Conservation (phyloP, 2,797 vertebrate species). For the Danio kyathit region DNA sequence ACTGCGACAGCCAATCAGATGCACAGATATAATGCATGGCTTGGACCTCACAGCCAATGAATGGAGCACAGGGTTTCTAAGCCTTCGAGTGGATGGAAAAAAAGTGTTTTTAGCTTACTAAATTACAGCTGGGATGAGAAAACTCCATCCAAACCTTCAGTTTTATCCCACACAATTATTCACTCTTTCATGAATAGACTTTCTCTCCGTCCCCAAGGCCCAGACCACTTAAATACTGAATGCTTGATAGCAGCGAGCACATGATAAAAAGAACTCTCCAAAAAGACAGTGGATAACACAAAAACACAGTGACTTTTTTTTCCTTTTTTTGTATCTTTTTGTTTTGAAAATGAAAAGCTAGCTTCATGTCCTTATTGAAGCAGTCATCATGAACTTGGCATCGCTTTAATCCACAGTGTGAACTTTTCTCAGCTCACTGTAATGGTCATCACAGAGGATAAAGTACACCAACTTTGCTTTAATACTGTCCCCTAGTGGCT, state of each 20-base stretch:
- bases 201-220: constrained; percentile 55
- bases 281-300: constrained; percentile 58
- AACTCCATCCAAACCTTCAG: constrained; percentile 46
- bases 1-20: constrained; percentile 52
- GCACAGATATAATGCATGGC: constrained; percentile 32
- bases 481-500: constrained; percentile 57
- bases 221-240: constrained; percentile 71
- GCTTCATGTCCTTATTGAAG: constrained; percentile 44
- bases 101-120: constrained; percentile 32
- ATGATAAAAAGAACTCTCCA: constrained; percentile 63
- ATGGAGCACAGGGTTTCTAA: constrained; percentile 18
- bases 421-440: constrained; percentile 21
- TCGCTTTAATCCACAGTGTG: constrained; percentile 21
- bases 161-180: constrained; percentile 38
- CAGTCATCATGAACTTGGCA: constrained; percentile 12
- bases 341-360: constrained; percentile 51
- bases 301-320: constrained; percentile 41
- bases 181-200: constrained; percentile 41
- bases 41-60: constrained; percentile 32
- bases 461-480: constrained; percentile 51
- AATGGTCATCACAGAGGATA: constrained; percentile 32
- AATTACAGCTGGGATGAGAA: constrained; percentile 44
- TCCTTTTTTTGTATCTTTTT: not conserved
- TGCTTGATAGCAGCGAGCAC: constrained; percentile 81
- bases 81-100: constrained; percentile 31